Conservation (phyloP, 2,113 vertebrate genomes). For the Tringa solitaria region DNA sequence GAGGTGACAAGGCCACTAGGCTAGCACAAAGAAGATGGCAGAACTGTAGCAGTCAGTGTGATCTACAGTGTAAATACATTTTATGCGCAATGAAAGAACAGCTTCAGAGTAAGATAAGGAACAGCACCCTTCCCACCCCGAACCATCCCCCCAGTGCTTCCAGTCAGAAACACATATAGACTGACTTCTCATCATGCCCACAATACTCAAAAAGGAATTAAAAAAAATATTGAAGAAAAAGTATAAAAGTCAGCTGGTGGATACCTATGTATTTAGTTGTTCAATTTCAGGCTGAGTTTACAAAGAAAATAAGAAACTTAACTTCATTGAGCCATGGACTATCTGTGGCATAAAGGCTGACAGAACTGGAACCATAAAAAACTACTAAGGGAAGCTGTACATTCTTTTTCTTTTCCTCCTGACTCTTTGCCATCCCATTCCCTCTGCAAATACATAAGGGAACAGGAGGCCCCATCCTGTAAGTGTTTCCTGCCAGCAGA, state of each 20-base stretch:
- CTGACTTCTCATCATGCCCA: not conserved
- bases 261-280: not conserved
- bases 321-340: not conserved
- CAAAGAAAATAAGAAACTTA: not conserved
- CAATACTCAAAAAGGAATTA: not conserved
- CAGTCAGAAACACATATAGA: not conserved
- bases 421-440: not conserved
- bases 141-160: not conserved
- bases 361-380: not conserved
- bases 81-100: not conserved
- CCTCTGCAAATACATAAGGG: not conserved
- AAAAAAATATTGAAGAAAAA: not conserved
- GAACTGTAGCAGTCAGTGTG: rapidly evolving
- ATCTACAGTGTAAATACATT: not conserved
- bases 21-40: not conserved
- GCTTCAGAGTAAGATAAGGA: not conserved
- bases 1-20: not conserved
- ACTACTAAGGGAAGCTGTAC: not conserved
- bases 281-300: not conserved
- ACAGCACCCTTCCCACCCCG: not conserved
- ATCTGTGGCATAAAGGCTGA: not conserved
- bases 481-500: not conserved
- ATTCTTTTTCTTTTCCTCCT: not conserved
- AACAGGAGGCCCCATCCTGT: not conserved
- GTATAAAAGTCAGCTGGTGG: not conserved